Evolutionary conservation across 2,888 invertebrate species (phyloP), one percentile per base, ranked within the genome.

Genomic region (Platycheirus albimanus): DNA sequence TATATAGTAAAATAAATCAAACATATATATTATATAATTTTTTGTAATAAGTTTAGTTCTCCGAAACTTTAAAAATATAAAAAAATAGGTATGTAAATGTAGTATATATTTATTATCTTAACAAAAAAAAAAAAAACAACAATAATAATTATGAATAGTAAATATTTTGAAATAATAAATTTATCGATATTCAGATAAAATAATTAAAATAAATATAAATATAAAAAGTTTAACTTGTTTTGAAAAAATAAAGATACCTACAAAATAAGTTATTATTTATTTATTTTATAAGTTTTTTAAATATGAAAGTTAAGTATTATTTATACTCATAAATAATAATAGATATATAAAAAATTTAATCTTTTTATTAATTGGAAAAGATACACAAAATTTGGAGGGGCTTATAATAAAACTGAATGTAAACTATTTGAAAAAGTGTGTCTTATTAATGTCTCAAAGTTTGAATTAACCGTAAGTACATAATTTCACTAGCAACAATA

Each of bases 401-500:
- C 71, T 81, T 81, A 45, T 71, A 80, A 81, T 81, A 81, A 71
- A 81, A 76, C 49, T 81, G 71, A 51, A 71, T 81, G 70, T 81
- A 76, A 71, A 61, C 49, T 41, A 41, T 49, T 20, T 49, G 7
- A 28, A 49, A 7, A 15, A 8, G 45, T 3, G 19, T 20, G 13
- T 47, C 13, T 33, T 33, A 6, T 7, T 33, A 7, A 6, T 33
- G 30, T 8, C 30, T 33, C 3, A 33, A 33, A 33, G 24, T n/a
- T n/a, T n/a, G n/a, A n/a, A n/a, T n/a, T n/a, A n/a, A n/a, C n/a
- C n/a, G n/a, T n/a, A n/a, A n/a, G n/a, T n/a, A n/a, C n/a, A n/a
- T n/a, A n/a, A n/a, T n/a, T n/a, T n/a, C n/a, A n/a, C n/a, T n/a
- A n/a, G n/a, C n/a, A n/a, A n/a, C n/a, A n/a, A n/a, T n/a, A n/a